Evolutionary conservation across 2,113 vertebrate species (phyloP).

Genomic region (Accipiter cooperii): DNA sequence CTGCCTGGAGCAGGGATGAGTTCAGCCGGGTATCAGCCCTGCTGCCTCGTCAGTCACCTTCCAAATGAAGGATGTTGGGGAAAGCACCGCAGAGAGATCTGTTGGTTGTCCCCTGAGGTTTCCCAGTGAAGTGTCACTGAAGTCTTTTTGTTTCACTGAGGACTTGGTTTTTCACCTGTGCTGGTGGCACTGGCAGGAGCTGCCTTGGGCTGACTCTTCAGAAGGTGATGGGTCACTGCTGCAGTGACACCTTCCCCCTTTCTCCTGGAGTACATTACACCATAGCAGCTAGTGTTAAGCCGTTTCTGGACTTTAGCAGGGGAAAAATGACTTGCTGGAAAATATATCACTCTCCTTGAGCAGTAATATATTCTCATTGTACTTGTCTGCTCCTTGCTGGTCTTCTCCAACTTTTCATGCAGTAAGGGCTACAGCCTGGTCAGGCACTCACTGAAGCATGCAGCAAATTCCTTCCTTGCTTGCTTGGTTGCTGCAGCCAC

Average conservation of each 20-base stretch:
- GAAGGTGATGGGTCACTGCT: background rate
- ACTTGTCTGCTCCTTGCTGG: background rate
- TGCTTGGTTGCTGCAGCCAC: background rate
- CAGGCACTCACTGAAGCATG: background rate
- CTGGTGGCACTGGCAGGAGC: background rate
- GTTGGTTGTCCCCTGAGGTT: background rate
- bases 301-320: background rate
- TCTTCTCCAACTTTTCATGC: background rate
- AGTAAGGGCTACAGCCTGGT: background rate
- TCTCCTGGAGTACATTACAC: background rate
- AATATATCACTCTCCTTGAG: background rate
- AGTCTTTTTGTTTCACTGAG: background rate
- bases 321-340: conserved; percentile 11
- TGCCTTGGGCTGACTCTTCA: background rate
- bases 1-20: background rate
- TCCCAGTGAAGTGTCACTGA: background rate
- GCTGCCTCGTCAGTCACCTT: background rate
- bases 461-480: background rate
- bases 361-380: background rate
- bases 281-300: background rate
- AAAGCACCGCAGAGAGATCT: background rate
- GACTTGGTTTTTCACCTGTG: background rate
- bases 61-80: fast-evolving
- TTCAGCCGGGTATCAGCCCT: fast-evolving
- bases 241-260: background rate